Percentiles rank a stretch among this genome's conserved stretches.
Conservation (phyloP, 2,797 vertebrate species). For the Sebastes minor region DNA sequence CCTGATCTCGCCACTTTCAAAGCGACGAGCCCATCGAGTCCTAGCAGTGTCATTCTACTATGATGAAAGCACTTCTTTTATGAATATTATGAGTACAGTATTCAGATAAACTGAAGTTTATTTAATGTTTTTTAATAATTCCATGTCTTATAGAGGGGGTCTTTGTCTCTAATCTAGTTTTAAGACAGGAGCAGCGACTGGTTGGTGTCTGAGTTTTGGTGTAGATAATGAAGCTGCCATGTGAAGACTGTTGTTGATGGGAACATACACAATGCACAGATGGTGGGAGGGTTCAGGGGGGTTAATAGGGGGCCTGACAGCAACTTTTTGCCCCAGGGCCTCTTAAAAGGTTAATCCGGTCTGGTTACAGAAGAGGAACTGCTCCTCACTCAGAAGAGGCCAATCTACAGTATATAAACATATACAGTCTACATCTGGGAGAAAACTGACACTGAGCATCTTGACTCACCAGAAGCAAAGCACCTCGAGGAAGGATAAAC, state of each 20-base stretch:
- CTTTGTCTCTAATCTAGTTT: background rate
- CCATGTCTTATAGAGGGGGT: background rate
- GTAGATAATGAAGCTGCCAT: background rate
- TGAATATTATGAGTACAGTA: background rate
- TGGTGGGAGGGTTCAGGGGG: background rate
- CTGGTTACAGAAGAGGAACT: background rate
- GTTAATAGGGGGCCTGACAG: background rate
- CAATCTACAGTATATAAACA: too few relatives aligned
- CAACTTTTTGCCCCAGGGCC: slow-evolving; percentile 7
- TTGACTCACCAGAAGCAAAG: slow-evolving; percentile 75
- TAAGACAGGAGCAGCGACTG: background rate
- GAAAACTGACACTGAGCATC: background rate
- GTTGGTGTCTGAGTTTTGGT: too few relatives aligned
- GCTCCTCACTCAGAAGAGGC: background rate
- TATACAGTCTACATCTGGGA: background rate
- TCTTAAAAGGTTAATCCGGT: slow-evolving; percentile 15
- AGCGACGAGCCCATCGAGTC: too few relatives aligned
- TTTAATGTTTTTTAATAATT: too few relatives aligned
- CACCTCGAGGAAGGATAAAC: slow-evolving; percentile 89
- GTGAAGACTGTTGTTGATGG: background rate
- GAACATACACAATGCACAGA: slow-evolving; percentile 38
- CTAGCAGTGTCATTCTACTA: background rate
- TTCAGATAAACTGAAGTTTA: too few relatives aligned
- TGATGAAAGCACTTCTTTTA: background rate
- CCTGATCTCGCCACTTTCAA: too few relatives aligned